Evolutionary conservation across 2,888 invertebrate species (phyloP).

Genomic region (Cryptocephalus primarius): DNA sequence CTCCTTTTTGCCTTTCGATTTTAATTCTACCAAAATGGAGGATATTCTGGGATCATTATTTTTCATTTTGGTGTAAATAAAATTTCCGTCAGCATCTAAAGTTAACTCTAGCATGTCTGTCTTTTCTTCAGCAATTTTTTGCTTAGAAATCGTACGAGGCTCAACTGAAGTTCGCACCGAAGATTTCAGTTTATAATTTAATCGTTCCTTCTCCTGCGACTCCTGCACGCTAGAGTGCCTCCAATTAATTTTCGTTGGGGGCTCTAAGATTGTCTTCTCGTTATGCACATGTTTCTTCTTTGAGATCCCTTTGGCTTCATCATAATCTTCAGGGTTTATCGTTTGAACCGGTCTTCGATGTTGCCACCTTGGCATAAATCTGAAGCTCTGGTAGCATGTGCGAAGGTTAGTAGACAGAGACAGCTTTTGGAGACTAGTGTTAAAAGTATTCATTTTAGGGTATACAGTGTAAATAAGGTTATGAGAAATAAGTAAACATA

Average conservation of each 20-base stretch:
- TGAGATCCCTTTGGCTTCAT: slow-evolving; percentile 19
- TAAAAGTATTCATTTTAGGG: too few relatives aligned
- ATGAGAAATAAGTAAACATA: too few relatives aligned
- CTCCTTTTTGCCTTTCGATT: slow-evolving; percentile 47
- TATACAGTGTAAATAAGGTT: too few relatives aligned
- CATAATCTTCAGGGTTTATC: slow-evolving; percentile 39
- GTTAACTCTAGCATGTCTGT: slow-evolving; percentile 36
- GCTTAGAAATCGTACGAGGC: slow-evolving; percentile 11
- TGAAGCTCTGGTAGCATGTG: slow-evolving; percentile 11
- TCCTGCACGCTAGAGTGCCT: slow-evolving; percentile 6
- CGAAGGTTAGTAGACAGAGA: too few relatives aligned
- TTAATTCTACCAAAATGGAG: slow-evolving; percentile 48
- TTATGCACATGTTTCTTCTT: slow-evolving; percentile 17
- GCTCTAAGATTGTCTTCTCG: slow-evolving; percentile 7
- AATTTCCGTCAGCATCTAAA: slow-evolving; percentile 43
- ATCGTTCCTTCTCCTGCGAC: neutral
- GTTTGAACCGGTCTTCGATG: slow-evolving; percentile 44
- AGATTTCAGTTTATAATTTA: slow-evolving; percentile 1
- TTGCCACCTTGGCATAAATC: slow-evolving; percentile 37
- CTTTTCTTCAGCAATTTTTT: slow-evolving; percentile 2
- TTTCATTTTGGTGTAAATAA: slow-evolving; percentile 50
- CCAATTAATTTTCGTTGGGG: slow-evolving; percentile 8
- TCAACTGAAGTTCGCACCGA: slow-evolving; percentile 3
- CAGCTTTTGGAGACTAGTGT: too few relatives aligned
- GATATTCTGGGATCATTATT: slow-evolving; percentile 49